Evolutionary conservation across 2,113 vertebrate species (phyloP).

Genomic region (Podarcis raffonei): DNA sequence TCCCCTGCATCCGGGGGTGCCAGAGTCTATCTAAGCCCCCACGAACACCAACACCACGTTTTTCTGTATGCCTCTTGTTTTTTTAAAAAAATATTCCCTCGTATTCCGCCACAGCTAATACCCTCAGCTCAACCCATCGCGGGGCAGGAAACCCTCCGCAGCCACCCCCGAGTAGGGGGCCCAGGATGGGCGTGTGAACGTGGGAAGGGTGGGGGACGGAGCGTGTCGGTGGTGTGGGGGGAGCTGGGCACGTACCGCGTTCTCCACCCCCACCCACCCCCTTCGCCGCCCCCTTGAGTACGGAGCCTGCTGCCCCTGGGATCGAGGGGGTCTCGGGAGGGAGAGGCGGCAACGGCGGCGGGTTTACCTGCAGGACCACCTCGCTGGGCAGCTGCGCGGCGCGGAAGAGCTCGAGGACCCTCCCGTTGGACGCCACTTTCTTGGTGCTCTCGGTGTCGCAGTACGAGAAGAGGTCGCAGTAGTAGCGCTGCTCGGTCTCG

Average conservation of each 20-base stretch:
- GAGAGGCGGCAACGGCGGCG: background rate
- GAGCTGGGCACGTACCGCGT: no score
- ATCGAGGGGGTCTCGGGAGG: background rate
- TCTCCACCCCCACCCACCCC: background rate
- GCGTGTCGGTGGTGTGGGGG: no score
- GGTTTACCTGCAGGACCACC: constrained; percentile 90
- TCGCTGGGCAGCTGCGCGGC: constrained; percentile 95
- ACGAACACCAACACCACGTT: no score
- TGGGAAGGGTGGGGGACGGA: background rate
- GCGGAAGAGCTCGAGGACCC: constrained; percentile 95
- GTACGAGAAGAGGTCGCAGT: constrained; percentile 94
- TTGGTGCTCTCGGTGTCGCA: constrained; percentile 98
- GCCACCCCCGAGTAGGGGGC: background rate
- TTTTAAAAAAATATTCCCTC: background rate
- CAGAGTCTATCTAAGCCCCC: background rate
- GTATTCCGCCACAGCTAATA: background rate
- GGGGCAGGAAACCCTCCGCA: background rate
- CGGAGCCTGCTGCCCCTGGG: background rate
- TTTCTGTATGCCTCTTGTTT: no score
- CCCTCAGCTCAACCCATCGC: background rate
- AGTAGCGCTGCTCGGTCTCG: constrained; percentile 96
- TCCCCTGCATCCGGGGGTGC: background rate
- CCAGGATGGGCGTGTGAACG: background rate
- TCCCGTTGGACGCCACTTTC: constrained; percentile 92
- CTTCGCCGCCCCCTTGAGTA: no score